Evolutionary conservation across 2,888 invertebrate genomes (phyloP).

Genomic region (Drosophila pseudotakahashii): DNA sequence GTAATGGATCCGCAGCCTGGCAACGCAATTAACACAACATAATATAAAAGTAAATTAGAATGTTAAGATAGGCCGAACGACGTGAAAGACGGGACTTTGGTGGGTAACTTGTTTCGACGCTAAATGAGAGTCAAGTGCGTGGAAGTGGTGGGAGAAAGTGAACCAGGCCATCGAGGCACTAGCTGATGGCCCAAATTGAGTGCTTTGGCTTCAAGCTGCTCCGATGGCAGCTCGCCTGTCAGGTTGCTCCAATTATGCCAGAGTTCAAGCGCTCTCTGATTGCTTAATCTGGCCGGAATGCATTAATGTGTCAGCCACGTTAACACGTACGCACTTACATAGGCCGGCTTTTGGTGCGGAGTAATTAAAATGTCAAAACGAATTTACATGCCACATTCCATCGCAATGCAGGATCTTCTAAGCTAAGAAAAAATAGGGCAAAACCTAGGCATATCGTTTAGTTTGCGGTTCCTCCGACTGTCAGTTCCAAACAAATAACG

Average conservation of each 20-base stretch:
- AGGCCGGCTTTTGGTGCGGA: not conserved
- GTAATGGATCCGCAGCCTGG: conserved; percentile 71
- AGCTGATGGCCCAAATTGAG: conserved; percentile 49
- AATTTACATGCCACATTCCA: conserved; percentile 51
- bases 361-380: conserved; percentile 75
- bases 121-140: conserved; percentile 51
- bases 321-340: conserved; percentile 34
- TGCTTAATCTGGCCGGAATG: conserved; percentile 70
- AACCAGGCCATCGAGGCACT: conserved; percentile 38
- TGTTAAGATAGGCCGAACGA: conserved; percentile 58
- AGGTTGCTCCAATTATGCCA: conserved; percentile 49
- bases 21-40: conserved; percentile 71
- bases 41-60: conserved; percentile 79
- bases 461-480: conserved; percentile 57
- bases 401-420: not conserved
- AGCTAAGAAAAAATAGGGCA: conserved; percentile 14
- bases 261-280: conserved; percentile 48
- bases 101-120: conserved; percentile 62
- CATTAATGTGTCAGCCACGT: conserved; percentile 69
- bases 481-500: conserved; percentile 27
- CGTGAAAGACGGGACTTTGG: conserved; percentile 18
- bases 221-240: conserved; percentile 19
- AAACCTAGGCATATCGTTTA: conserved; percentile 23
- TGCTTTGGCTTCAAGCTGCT: conserved; percentile 23
- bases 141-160: conserved; percentile 8